phyloP scores from a whole-genome alignment of 2,113 vertebrate species.

The Notarius lentiginosus region DNA sequence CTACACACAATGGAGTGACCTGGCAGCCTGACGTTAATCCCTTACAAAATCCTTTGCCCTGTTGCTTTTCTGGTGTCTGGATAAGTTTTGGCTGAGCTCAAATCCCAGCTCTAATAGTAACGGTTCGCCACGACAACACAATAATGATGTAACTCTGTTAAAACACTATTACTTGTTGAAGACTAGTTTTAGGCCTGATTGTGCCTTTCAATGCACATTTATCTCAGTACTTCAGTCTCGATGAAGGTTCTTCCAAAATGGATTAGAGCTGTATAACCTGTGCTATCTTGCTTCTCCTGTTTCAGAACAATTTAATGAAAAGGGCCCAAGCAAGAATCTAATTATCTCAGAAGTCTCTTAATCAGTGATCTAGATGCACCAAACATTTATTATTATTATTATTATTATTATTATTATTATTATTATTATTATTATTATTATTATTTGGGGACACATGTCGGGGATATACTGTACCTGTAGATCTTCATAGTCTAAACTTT shows the following conservation, averaged over 20 bases:
- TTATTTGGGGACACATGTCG: background rate
- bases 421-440: background rate
- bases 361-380: background rate
- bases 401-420: too few relatives aligned
- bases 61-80: too few relatives aligned
- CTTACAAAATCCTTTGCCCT: too few relatives aligned
- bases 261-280: background rate
- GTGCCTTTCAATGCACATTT: background rate
- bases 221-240: background rate
- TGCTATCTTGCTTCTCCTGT: background rate
- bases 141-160: background rate
- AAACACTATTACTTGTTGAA: background rate
- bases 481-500: background rate
- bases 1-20: too few relatives aligned
- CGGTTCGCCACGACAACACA: too few relatives aligned
- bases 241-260: background rate
- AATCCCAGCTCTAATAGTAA: too few relatives aligned
- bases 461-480: background rate
- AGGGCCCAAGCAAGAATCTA: background rate
- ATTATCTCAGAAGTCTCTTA: background rate
- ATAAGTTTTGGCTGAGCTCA: too few relatives aligned
- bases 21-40: too few relatives aligned
- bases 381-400: background rate
- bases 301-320: background rate
- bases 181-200: background rate